Conservation (phyloP, 1,140 invertebrate species). For the Caligus rogercresseyi region DNA sequence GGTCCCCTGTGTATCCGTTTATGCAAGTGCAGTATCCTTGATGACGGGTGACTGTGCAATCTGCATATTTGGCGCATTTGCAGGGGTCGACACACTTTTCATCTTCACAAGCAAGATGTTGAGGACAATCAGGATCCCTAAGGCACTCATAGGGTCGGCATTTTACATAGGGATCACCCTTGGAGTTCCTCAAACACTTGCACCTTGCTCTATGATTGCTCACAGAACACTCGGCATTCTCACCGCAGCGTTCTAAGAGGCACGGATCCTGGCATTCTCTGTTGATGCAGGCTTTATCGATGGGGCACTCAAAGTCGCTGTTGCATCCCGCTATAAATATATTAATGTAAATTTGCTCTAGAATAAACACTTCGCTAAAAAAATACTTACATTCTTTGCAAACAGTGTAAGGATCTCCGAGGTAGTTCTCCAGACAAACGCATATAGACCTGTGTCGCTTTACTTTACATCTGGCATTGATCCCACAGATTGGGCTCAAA, state of each 20-base stretch:
- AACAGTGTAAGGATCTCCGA: conserved; percentile 60
- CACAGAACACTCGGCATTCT: conserved; percentile 54
- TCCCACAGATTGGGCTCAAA: conserved; percentile 51
- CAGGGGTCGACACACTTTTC: conserved; percentile 28
- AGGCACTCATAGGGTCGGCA: conserved; percentile 31
- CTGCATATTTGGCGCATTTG: conserved; percentile 46
- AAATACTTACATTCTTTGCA: conserved; percentile 36
- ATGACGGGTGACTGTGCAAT: conserved; percentile 39
- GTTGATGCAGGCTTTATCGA: conserved; percentile 24
- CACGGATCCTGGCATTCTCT: conserved; percentile 28
- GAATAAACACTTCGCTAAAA: not conserved
- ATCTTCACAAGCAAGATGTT: conserved; percentile 27
- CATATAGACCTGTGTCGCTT: conserved; percentile 53
- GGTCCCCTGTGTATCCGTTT: conserved; percentile 58
- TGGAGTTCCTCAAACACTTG: conserved; percentile 52
- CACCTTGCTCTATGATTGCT: conserved; percentile 51
- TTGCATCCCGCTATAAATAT: not conserved
- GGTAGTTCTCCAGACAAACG: conserved; percentile 53
- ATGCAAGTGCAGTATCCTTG: conserved; percentile 37
- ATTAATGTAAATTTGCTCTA: conserved; percentile 3
- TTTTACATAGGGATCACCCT: conserved; percentile 46
- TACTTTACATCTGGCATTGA: conserved; percentile 62
- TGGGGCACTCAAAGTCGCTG: conserved; percentile 24
- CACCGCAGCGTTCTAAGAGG: conserved; percentile 40
- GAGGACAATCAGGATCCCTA: conserved; percentile 28